phyloP scores from a whole-genome alignment of 2,113 vertebrate species.

The Paraplagusia blochii region DNA sequence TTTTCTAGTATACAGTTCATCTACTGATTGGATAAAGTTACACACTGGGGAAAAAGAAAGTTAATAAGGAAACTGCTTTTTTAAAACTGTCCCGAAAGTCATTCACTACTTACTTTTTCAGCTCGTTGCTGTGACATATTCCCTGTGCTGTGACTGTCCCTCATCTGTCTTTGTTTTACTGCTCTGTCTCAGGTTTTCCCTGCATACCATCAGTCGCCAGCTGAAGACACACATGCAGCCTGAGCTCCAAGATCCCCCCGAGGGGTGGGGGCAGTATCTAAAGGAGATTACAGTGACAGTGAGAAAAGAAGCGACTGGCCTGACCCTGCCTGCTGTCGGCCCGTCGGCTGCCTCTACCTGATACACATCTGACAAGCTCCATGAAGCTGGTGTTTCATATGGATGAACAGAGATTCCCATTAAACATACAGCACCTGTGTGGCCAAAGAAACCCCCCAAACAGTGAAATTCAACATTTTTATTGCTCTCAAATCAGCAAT shows the following conservation, averaged over 20 bases:
- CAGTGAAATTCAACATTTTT: conserved; percentile 57
- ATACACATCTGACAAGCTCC: conserved; percentile 10
- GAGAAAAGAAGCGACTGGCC: conserved; percentile 35
- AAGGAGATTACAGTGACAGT: conserved; percentile 43
- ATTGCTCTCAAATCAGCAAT: conserved; percentile 67
- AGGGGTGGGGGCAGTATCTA: conserved; percentile 13
- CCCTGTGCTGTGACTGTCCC: too few species aligned
- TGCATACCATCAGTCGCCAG: background rate
- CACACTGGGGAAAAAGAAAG: too few species aligned
- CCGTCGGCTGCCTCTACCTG: background rate
- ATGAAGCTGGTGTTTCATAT: conserved; percentile 1
- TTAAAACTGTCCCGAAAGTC: too few species aligned
- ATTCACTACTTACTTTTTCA: too few species aligned
- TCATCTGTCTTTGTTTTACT: conserved; percentile 6
- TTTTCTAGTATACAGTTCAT: too few species aligned
- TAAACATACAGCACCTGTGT: background rate
- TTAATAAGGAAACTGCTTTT: too few species aligned
- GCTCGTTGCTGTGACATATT: too few species aligned
- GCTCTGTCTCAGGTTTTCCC: background rate
- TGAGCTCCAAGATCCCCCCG: conserved; percentile 29
- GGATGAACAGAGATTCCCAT: conserved; percentile 1
- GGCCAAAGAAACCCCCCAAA: conserved; percentile 25
- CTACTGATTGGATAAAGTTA: too few species aligned
- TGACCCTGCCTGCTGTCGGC: conserved; percentile 12
- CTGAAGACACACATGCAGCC: conserved; percentile 14